These are phyloP conservation scores for Anhinga rufa DNA, from an alignment of 2,113 vertebrate species.

Conservation along the genomic window DNA sequence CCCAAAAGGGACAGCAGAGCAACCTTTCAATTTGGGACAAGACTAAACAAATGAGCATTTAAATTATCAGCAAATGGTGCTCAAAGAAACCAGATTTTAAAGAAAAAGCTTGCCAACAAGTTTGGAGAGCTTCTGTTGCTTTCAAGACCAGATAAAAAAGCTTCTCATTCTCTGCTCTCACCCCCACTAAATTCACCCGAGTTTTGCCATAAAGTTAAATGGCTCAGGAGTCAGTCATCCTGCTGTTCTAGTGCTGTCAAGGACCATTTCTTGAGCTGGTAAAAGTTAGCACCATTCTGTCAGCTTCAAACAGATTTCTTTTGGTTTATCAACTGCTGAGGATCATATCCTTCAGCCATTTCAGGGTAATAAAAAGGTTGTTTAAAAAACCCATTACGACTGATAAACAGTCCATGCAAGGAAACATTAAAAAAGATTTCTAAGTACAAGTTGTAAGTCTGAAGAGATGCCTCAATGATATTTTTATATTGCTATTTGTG, in stretches of 20 bases:
- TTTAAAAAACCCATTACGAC: background rate
- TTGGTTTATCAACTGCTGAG: background rate
- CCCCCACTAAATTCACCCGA: background rate
- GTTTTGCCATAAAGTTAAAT: background rate
- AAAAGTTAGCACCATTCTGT: background rate
- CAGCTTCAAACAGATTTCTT: background rate
- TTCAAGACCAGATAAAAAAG: background rate
- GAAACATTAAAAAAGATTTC: background rate
- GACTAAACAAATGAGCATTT: background rate
- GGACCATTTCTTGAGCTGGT: background rate
- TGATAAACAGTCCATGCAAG: background rate
- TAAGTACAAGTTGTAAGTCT: background rate
- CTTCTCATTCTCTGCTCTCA: background rate
- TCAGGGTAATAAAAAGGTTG: constrained; percentile 3
- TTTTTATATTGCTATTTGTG: background rate
- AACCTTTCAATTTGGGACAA: background rate
- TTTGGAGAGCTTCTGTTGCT: background rate
- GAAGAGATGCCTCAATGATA: background rate
- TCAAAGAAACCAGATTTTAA: background rate
- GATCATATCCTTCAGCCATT: constrained; percentile 2
- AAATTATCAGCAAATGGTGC: background rate
- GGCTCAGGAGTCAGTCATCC: background rate
- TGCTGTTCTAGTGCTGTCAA: background rate
- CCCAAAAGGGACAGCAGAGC: background rate
- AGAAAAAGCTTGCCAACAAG: background rate